Evolutionary conservation across 2,888 invertebrate species (phyloP).

Genomic region (Pterobdella sp.): DNA sequence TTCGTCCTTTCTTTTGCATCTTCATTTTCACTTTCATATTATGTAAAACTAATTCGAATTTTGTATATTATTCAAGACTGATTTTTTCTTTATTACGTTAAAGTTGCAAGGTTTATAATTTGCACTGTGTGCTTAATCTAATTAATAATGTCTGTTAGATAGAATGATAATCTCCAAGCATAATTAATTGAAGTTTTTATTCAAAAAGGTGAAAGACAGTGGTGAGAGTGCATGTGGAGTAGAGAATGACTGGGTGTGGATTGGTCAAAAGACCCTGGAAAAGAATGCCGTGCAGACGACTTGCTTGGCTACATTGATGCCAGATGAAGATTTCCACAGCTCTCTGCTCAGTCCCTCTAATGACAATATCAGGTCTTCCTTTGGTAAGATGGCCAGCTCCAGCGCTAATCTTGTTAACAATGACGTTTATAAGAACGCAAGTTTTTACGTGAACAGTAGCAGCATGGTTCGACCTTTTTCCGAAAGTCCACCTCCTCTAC

Average conservation of each 20-base stretch:
- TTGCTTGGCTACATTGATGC: constrained; percentile 49
- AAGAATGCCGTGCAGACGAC: constrained; percentile 48
- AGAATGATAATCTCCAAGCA: too few species aligned
- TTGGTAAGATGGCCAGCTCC: neutral
- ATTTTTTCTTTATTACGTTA: too few species aligned
- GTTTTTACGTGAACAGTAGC: constrained; percentile 7
- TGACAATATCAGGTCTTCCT: too few species aligned
- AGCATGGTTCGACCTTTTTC: neutral
- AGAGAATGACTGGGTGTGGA: constrained; percentile 65
- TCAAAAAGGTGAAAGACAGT: constrained; percentile 36
- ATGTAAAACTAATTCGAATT: too few species aligned
- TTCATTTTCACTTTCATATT: too few species aligned
- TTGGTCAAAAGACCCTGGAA: constrained; percentile 69
- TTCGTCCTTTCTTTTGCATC: too few species aligned
- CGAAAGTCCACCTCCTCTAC: constrained; percentile 26
- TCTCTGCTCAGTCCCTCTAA: neutral
- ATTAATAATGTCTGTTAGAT: too few species aligned
- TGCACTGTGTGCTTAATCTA: too few species aligned
- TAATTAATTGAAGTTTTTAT: too few species aligned
- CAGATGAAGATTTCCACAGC: constrained; percentile 50
- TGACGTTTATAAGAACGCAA: constrained; percentile 2
- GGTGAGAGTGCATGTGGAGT: constrained; percentile 33
- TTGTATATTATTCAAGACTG: too few species aligned
- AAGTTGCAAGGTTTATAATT: too few species aligned
- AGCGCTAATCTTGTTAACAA: neutral